Evolutionary conservation across 2,888 invertebrate species (phyloP).

Genomic region (Volucella inflata): DNA sequence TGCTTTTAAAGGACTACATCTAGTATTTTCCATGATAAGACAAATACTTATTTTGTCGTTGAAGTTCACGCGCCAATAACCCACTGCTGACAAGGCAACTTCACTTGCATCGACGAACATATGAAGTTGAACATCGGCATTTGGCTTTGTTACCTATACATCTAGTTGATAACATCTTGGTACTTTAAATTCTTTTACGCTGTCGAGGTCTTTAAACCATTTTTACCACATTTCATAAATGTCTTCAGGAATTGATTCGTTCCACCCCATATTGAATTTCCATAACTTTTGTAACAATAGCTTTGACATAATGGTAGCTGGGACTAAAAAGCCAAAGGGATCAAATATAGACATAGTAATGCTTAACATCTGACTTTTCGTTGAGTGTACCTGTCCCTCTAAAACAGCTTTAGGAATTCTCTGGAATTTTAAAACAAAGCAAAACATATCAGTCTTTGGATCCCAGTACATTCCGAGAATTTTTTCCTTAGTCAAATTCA

Average conservation of each 20-base stretch:
- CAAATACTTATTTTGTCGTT: too few relatives aligned
- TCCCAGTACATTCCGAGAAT: too few relatives aligned
- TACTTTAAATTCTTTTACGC: background rate
- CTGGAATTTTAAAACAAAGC: too few relatives aligned
- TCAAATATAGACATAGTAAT: conserved; percentile 13
- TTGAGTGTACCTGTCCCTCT: background rate
- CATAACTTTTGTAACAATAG: conserved; percentile 10
- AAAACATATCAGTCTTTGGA: too few relatives aligned
- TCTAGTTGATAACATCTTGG: conserved; percentile 4
- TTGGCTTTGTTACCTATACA: background rate
- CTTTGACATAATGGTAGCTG: conserved; percentile 4
- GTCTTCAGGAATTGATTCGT: conserved; percentile 16
- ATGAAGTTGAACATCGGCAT: conserved; percentile 11
- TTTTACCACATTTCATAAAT: conserved; percentile 10
- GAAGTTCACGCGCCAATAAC: background rate
- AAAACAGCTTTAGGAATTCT: background rate
- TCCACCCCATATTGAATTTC: conserved; percentile 1
- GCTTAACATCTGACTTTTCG: conserved; percentile 5
- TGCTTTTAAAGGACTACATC: too few relatives aligned
- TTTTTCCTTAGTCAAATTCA: too few relatives aligned
- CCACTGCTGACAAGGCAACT: background rate
- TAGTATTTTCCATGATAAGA: too few relatives aligned
- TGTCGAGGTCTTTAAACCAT: conserved; percentile 6
- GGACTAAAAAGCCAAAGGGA: conserved; percentile 5
- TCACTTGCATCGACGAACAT: conserved; percentile 15